Evolutionary conservation across 1,140 invertebrate species (phyloP).

Genomic region (Drosophila kanapiae): DNA sequence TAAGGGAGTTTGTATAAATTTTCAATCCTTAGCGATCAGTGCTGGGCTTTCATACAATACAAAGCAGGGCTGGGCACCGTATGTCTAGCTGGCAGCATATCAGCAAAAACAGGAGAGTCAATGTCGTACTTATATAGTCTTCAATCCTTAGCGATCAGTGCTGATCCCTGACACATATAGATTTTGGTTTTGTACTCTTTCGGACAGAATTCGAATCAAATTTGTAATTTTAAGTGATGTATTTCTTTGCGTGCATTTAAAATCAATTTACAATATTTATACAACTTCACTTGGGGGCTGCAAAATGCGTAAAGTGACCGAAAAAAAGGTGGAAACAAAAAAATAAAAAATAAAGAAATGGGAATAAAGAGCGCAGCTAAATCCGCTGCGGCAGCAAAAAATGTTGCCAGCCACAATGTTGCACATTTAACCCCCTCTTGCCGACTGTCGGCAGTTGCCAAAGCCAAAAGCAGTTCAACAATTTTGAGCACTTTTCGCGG

Average conservation of each 20-base stretch:
- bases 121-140: no score
- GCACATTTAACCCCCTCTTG: slow-evolving; percentile 42
- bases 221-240: rapidly evolving
- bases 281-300: slow-evolving; percentile 30
- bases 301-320: slow-evolving; percentile 51
- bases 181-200: no score
- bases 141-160: background rate
- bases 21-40: no score
- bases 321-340: slow-evolving; percentile 5
- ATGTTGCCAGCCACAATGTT: slow-evolving; percentile 60
- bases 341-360: background rate
- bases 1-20: no score
- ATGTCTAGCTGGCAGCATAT: background rate
- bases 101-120: background rate
- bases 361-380: slow-evolving; percentile 14
- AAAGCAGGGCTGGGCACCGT: background rate
- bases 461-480: slow-evolving; percentile 69
- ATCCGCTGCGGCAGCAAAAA: slow-evolving; percentile 32
- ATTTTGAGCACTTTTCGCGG: slow-evolving; percentile 72
- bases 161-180: background rate
- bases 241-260: slow-evolving; percentile 36
- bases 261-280: slow-evolving; percentile 73
- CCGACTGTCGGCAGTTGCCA: slow-evolving; percentile 56
- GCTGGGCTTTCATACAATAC: no score
- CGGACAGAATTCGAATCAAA: no score